Evolutionary conservation across 2,113 vertebrate genomes (phyloP).

Genomic region (Bothrops jararaca): DNA sequence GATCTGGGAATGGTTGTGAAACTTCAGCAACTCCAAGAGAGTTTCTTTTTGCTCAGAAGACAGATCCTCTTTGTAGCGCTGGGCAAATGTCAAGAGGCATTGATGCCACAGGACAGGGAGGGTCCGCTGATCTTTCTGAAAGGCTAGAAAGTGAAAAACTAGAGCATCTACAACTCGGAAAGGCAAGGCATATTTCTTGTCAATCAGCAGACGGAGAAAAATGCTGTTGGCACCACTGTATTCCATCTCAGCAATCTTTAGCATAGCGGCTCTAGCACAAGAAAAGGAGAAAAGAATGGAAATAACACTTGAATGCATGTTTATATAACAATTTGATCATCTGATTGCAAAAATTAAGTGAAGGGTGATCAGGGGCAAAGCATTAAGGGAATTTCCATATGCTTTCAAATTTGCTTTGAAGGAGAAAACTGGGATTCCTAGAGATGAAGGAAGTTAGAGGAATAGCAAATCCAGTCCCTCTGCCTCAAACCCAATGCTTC

Average conservation of each 20-base stretch:
- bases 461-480: neutral
- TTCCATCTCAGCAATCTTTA: constrained; percentile 94
- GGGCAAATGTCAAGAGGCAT: constrained; percentile 86
- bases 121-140: constrained; percentile 79
- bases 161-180: constrained; percentile 97
- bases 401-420: neutral
- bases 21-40: constrained; percentile 86
- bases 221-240: constrained; percentile 97
- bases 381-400: neutral
- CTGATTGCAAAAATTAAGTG: neutral
- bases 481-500: neutral
- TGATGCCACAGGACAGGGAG: constrained; percentile 98
- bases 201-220: constrained; percentile 91
- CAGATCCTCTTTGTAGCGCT: constrained; percentile 95
- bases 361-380: neutral
- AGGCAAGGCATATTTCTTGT: constrained; percentile 97
- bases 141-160: constrained; percentile 92
- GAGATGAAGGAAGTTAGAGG: neutral
- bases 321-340: neutral
- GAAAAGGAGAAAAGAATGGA: fast-evolving
- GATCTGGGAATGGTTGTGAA: constrained; percentile 83
- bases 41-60: constrained; percentile 88
- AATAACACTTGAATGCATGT: neutral
- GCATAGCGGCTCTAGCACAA: constrained; percentile 84
- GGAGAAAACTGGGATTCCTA: neutral